Conservation (phyloP, 2,113 vertebrate genomes). For the Pelusios castaneus region DNA sequence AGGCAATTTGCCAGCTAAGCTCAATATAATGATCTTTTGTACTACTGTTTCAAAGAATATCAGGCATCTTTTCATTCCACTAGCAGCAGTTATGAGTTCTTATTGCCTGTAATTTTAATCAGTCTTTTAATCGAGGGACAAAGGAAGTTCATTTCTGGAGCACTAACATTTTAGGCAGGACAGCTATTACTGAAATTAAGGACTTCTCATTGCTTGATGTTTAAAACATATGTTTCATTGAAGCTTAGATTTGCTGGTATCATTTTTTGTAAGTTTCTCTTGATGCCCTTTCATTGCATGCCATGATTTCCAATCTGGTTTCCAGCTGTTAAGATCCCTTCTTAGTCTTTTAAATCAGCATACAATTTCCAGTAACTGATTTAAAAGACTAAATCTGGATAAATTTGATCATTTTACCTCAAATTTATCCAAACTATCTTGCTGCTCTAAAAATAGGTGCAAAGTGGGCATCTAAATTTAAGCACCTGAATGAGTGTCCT, state of each 20-base stretch:
- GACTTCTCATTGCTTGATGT: not conserved
- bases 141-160: not conserved
- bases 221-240: not conserved
- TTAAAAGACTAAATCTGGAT: too few species aligned
- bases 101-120: not conserved
- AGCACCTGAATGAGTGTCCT: not conserved
- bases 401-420: not conserved
- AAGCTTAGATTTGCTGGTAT: not conserved
- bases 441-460: not conserved
- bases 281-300: constrained; percentile 15
- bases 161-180: not conserved
- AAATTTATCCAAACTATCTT: not conserved
- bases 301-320: constrained; percentile 29
- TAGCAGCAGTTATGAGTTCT: not conserved
- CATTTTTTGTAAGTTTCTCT: constrained; percentile 5
- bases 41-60: not conserved
- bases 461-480: fast-evolving
- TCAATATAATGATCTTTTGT: not conserved
- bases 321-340: not conserved
- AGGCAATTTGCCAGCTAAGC: not conserved
- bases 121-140: not conserved
- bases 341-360: not conserved
- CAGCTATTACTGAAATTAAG: not conserved
- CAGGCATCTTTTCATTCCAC: not conserved
- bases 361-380: too few species aligned